Percentiles rank a stretch among this genome's conserved stretches.
These are phyloP conservation scores for Antheraea mylitta DNA, from an alignment of 1,140 invertebrate genomes.

Conservation along the genomic window DNA sequence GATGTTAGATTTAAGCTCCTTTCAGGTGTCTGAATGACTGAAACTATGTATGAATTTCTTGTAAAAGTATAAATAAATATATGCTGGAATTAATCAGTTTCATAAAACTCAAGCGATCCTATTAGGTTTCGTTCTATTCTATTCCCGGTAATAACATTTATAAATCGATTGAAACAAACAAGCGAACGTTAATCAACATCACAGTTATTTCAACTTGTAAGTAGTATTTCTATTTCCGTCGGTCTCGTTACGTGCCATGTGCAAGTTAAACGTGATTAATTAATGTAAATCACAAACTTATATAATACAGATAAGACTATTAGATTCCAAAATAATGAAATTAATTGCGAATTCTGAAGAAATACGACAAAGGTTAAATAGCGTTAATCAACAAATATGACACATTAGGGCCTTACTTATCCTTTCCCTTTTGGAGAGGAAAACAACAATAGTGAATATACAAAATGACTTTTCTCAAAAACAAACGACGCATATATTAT, in stretches of 20 bases:
- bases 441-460: too few species aligned
- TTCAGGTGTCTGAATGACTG: too few species aligned
- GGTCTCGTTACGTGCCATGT: conserved; percentile 11
- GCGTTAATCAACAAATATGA: neutral
- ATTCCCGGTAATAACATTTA: conserved; percentile 24
- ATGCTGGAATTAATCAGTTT: neutral
- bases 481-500: too few species aligned
- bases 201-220: conserved; percentile 30
- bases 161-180: conserved; percentile 26
- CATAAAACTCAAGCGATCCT: neutral
- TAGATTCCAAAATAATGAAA: neutral
- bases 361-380: neutral
- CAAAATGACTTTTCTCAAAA: too few species aligned
- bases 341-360: neutral
- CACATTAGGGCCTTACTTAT: too few species aligned
- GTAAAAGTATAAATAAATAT: too few species aligned
- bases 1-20: too few species aligned
- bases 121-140: neutral
- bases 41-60: too few species aligned
- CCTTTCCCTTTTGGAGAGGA: too few species aligned
- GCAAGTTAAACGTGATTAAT: neutral
- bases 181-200: conserved; percentile 26
- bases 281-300: neutral
- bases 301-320: neutral
- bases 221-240: conserved; percentile 10